Percentiles rank a stretch among this genome's conserved stretches.
Evolutionary conservation across 2,113 vertebrate genomes (phyloP).

Genomic region (Microcebus ravelobensis): DNA sequence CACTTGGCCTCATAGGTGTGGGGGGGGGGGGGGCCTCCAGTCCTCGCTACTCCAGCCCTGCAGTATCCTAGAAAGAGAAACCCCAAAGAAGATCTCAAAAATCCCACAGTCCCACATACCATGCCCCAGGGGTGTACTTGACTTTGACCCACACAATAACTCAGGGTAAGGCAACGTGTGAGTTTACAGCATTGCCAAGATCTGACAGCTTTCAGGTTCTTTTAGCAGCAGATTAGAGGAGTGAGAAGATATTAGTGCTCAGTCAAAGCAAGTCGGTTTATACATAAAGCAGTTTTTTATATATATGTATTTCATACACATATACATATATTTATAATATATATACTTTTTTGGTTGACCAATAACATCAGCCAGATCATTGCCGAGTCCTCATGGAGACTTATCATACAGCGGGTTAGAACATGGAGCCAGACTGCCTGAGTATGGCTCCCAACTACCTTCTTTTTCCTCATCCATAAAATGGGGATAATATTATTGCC

Average conservation of each 20-base stretch:
- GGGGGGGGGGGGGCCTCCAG: not conserved
- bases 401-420: not conserved
- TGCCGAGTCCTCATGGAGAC: not conserved
- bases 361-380: not conserved
- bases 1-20: fast-evolving
- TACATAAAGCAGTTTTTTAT: not conserved
- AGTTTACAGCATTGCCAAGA: not conserved
- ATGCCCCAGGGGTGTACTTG: not conserved
- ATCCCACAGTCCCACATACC: not conserved
- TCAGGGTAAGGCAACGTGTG: not conserved
- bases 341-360: fast-evolving
- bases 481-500: not conserved
- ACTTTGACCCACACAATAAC: not conserved
- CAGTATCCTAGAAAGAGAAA: not conserved
- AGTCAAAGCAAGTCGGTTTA: not conserved
- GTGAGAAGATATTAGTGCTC: not conserved
- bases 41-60: not conserved
- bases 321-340: too few relatives aligned
- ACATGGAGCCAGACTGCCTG: too few relatives aligned
- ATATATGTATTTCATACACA: not conserved
- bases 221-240: not conserved
- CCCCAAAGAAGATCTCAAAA: not conserved
- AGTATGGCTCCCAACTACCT: too few relatives aligned
- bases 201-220: not conserved
- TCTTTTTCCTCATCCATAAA: not conserved